Evolutionary conservation across 2,797 vertebrate genomes (phyloP), one percentile per base, ranked within the genome.

Genomic region (Alca torda): DNA sequence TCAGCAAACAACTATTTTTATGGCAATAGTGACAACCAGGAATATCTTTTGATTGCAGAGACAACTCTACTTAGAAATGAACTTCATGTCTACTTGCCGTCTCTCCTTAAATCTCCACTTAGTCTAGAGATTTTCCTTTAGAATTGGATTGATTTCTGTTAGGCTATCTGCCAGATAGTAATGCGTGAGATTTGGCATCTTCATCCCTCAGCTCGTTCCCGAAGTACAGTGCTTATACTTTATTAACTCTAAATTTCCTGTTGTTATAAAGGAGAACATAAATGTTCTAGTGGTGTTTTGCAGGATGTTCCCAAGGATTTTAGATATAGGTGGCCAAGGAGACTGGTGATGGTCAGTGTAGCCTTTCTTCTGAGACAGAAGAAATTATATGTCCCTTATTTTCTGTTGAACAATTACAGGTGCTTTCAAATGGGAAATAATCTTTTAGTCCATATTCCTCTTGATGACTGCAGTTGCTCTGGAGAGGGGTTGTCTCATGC

Each of bases 201-300:
- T 87, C 10, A 6, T 82, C 92, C 83, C 45, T 78, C 78, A 68
- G 45, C 67, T 78, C 51, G 56, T 76, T 76, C 39, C 69, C 70
- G 50, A 59, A 89, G 20, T 64, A 56, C 37, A 48, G 50, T 43
- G 45, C n/a, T 91, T 84, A 53, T 60, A 90, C 63, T 80, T 86
- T 63, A 96, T 75, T 86, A 87, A 84, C 45, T 61, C 51, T 75
- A 25, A 26, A 76, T 91, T 92, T 92, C 92, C 72, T 67, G 11
- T 39, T 85, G 78, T 94, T 81, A 37, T 46, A 91, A 95, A 79
- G 43, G 57, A 35, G 23, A 78, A 39, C 50, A 46, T 86, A 86
- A 88, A 77, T 67, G 57, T 72, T 63, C 73, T 86, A 46, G 21
- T 80, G 70, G 13, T 84, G 21, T 75, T 91, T 78, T 65, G 83